Evolutionary conservation across 2,113 vertebrate species (phyloP), one percentile per base, ranked within the genome.

Genomic region (Mastomys natalensis): DNA sequence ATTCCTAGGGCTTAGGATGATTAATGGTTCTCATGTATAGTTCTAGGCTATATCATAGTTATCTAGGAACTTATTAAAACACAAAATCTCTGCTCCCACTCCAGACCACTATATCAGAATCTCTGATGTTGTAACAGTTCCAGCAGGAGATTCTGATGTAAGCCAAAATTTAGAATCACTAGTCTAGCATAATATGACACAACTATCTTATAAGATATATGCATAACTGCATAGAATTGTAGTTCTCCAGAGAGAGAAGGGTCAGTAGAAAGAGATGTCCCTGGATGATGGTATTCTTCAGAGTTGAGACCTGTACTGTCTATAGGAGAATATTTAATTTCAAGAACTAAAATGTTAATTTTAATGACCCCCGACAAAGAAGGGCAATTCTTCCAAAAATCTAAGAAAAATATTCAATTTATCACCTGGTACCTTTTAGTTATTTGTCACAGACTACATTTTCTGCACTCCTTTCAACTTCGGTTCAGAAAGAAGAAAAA

Each of bases 371-470:
- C 84, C 86, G 88, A 48, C 89, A 91, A 93, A 73, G 78, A 87
- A 48, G 62, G 21, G 1, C 8, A 66, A 37, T 24, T 92, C 37
- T 91, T 89, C n/a, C 40, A 68, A 66, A 6, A 51, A 60, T 24
- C 53, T 3, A 78, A 73, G 62, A 66, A 62, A n/a, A 80, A 10
- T 43, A 16, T 55, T 88, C 19, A 29, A 45, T 76, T 55, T 94
- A 85, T 80, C 55, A 62, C 34, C 19, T 45, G 10, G 4, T 81
- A 62, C 45, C 55, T 73, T 87, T 62, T 78, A 93, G n/a, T 31
- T 93, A 53, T 91, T 89, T 86, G 40, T 86, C 78, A 89, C 21
- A 45, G 53, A 43, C 40, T 93, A 89, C 60, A 43, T 93, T 77
- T 76, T 73, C 60, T 29, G 48, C 15, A 40, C 4, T 77, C 24